These are phyloP conservation scores for Diadromus collaris DNA, from an alignment of 2,888 invertebrate genomes.

Conservation along the genomic window DNA sequence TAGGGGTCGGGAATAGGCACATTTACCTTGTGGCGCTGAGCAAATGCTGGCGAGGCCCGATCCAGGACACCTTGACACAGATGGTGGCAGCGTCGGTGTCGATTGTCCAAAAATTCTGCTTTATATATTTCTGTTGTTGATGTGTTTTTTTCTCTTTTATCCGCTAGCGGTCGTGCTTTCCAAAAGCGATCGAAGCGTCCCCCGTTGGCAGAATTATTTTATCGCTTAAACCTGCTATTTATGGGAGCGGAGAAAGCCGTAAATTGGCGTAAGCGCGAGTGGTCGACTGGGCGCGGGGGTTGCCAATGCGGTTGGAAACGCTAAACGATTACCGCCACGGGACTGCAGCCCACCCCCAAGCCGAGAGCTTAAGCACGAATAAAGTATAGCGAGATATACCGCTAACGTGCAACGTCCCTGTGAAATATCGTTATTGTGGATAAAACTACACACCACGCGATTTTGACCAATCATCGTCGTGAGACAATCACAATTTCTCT, in stretches of 20 bases:
- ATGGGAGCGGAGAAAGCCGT: conserved; percentile 59
- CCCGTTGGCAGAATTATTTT: conserved; percentile 64
- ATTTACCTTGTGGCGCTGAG: too few relatives aligned
- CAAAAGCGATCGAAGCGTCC: conserved; percentile 45
- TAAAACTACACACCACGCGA: neutral
- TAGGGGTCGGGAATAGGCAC: too few relatives aligned
- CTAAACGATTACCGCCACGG: conserved; percentile 58
- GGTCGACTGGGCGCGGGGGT: conserved; percentile 27
- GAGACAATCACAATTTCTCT: conserved; percentile 4
- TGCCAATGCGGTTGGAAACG: conserved; percentile 58
- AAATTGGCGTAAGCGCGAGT: conserved; percentile 56
- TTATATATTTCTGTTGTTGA: conserved; percentile 16
- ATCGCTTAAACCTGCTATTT: conserved; percentile 63
- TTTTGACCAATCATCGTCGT: neutral
- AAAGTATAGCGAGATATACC: conserved; percentile 45
- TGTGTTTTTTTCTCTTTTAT: conserved; percentile 35
- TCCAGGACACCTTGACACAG: too few relatives aligned
- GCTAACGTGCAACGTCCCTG: neutral
- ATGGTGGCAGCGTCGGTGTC: neutral
- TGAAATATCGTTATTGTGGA: conserved; percentile 4
- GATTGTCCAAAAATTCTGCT: conserved; percentile 38
- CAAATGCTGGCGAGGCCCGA: too few relatives aligned
- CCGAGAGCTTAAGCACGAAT: conserved; percentile 35
- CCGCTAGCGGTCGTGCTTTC: conserved; percentile 28
- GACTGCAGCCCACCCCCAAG: conserved; percentile 37